These are phyloP conservation scores for Helicoverpa armigera DNA, from an alignment of 1,140 invertebrate species.

Conservation along the genomic window DNA sequence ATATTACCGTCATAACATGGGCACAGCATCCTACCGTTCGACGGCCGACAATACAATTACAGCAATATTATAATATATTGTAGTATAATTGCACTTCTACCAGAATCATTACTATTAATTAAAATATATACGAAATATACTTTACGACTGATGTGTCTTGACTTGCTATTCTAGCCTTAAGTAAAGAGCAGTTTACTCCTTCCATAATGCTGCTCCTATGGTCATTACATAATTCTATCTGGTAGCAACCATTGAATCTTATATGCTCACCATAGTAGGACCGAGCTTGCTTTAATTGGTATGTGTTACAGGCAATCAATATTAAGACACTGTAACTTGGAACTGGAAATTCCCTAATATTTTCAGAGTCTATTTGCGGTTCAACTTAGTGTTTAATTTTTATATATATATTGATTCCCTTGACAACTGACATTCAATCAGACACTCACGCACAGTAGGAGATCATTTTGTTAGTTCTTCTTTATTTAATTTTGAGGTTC, in stretches of 20 bases:
- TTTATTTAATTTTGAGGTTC: too few relatives aligned
- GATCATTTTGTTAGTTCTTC: too few relatives aligned
- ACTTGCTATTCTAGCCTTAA: conserved; percentile 10
- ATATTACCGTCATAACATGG: conserved; percentile 42
- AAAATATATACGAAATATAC: conserved; percentile 37
- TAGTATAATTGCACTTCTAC: neutral
- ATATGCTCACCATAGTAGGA: conserved; percentile 26
- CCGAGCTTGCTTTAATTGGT: conserved; percentile 26
- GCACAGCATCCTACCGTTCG: conserved; percentile 39
- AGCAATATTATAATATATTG: too few relatives aligned
- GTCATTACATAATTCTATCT: conserved; percentile 26
- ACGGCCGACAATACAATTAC: neutral
- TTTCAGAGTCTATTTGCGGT: neutral
- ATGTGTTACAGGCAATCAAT: conserved; percentile 25
- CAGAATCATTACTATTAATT: neutral
- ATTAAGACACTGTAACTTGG: conserved; percentile 4
- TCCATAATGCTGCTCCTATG: neutral
- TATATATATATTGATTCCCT: too few relatives aligned
- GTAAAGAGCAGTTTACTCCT: neutral
- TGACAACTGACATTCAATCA: too few relatives aligned
- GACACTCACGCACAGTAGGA: too few relatives aligned
- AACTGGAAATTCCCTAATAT: conserved; percentile 8
- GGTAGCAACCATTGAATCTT: conserved; percentile 9
- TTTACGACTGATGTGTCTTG: conserved; percentile 28
- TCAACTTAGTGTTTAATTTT: too few relatives aligned